Evolutionary conservation across 2,888 invertebrate genomes (phyloP).

Genomic region (Trichacis sp.): DNA sequence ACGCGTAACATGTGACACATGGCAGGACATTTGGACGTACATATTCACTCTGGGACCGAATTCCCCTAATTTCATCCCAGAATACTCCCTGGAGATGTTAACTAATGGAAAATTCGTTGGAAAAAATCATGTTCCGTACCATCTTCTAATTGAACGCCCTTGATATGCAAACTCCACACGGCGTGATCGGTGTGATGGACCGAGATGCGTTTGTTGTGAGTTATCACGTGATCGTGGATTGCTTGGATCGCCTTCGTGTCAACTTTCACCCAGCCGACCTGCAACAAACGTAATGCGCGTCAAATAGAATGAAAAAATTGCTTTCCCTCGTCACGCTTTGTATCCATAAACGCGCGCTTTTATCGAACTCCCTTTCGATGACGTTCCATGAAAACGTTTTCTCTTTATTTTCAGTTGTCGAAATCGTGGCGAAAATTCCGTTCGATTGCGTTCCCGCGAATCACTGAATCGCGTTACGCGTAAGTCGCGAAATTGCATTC

Average conservation of each 20-base stretch:
- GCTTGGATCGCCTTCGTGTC: slow-evolving; percentile 94
- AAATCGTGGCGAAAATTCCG: no score
- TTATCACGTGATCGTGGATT: slow-evolving; percentile 92
- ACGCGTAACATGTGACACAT: no score
- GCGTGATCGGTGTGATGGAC: slow-evolving; percentile 88
- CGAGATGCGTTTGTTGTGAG: slow-evolving; percentile 88
- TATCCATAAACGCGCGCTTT: background rate
- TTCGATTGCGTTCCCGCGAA: background rate
- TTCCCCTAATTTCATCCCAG: no score
- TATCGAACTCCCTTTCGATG: no score
- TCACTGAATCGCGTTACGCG: background rate
- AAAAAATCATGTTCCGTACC: no score
- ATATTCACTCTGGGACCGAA: no score
- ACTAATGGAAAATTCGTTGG: no score
- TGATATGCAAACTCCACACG: slow-evolving; percentile 92
- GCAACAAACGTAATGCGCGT: slow-evolving; percentile 49
- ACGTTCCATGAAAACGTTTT: no score
- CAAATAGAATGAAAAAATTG: no score
- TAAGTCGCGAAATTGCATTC: slow-evolving; percentile 1
- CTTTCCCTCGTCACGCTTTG: background rate
- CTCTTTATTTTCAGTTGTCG: no score
- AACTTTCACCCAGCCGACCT: slow-evolving; percentile 95
- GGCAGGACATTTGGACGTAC: no score
- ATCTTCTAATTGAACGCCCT: slow-evolving; percentile 88
- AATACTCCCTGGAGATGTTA: no score